Evolutionary conservation across 2,797 vertebrate species (phyloP).

Genomic region (Tangara arthus): DNA sequence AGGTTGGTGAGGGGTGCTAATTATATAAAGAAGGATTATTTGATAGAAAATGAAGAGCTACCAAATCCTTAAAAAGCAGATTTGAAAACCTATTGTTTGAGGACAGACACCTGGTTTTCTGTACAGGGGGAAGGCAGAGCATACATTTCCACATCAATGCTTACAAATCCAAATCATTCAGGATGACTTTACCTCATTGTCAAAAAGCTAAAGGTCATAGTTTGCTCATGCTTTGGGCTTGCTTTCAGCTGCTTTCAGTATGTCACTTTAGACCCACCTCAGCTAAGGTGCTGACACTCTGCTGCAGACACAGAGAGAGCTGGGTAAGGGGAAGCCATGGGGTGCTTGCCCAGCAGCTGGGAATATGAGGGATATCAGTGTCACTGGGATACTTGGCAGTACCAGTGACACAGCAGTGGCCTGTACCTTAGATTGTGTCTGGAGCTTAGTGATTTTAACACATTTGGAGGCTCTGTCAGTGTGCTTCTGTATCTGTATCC

Average conservation of each 20-base stretch:
- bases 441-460: not conserved
- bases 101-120: slow-evolving; percentile 37
- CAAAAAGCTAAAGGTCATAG: not conserved
- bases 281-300: not conserved
- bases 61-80: slow-evolving; percentile 83
- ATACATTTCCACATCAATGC: slow-evolving; percentile 43
- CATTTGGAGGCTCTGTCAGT: not conserved
- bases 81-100: slow-evolving; percentile 25
- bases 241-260: slow-evolving; percentile 40
- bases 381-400: not conserved
- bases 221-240: slow-evolving; percentile 37
- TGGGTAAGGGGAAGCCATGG: fast-evolving
- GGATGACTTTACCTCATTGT: slow-evolving; percentile 52
- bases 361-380: not conserved
- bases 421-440: not conserved
- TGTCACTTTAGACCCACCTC: not conserved
- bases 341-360: not conserved
- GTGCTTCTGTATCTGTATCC: not conserved
- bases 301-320: not conserved
- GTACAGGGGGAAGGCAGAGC: slow-evolving; percentile 1
- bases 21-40: slow-evolving; percentile 88
- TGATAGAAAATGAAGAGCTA: slow-evolving; percentile 91
- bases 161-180: slow-evolving; percentile 45
- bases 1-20: slow-evolving; percentile 86
- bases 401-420: not conserved